Evolutionary conservation across 2,797 vertebrate genomes (phyloP).

Genomic region (Masticophis lateralis): DNA sequence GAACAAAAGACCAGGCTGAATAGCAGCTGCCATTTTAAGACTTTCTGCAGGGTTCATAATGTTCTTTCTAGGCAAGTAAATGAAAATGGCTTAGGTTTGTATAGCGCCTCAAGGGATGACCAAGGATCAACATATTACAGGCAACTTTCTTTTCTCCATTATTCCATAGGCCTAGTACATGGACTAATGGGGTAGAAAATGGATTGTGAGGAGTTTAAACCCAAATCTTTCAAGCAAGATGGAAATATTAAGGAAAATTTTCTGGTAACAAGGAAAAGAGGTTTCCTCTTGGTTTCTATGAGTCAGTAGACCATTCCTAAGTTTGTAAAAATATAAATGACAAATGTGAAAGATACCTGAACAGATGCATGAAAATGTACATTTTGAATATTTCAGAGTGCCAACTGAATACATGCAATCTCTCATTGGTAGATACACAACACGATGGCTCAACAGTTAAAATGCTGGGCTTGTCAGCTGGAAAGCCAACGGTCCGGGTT

Average conservation of each 20-base stretch:
- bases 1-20: conserved; percentile 21
- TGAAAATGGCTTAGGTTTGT: conserved; percentile 8
- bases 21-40: neutral
- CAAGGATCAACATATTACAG: conserved; percentile 13
- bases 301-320: neutral
- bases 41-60: neutral
- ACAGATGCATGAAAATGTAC: neutral
- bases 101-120: neutral
- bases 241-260: neutral
- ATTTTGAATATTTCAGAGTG: neutral
- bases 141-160: neutral
- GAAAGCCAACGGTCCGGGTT: neutral
- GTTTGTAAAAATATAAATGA: neutral
- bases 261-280: neutral
- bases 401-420: neutral
- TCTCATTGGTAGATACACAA: neutral
- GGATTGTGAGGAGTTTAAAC: neutral
- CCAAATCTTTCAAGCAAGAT: neutral
- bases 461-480: neutral
- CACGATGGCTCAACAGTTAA: neutral
- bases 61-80: conserved; percentile 8
- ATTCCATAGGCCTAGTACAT: neutral
- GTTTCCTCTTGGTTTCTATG: neutral
- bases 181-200: conserved; percentile 8
- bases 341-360: neutral